These are phyloP conservation scores for Sinosuthora webbiana DNA, from an alignment of 2,113 vertebrate genomes.

Conservation along the genomic window DNA sequence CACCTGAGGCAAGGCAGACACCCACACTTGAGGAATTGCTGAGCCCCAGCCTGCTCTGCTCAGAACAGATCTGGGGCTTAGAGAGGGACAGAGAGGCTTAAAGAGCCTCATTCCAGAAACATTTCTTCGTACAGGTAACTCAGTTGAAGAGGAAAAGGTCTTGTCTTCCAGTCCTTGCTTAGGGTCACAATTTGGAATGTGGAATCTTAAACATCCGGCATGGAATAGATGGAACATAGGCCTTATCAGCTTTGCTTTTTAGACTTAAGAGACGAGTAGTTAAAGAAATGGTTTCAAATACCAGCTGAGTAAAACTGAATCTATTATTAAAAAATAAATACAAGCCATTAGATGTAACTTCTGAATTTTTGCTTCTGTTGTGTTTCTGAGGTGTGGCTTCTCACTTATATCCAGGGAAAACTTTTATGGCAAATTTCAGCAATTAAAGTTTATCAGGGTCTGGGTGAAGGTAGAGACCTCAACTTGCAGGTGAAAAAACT, in stretches of 20 bases:
- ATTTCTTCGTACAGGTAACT: not conserved
- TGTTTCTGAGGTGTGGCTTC: not conserved
- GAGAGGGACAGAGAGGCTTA: not conserved
- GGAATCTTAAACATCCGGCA: not conserved
- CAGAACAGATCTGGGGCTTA: not conserved
- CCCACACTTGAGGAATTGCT: rapidly evolving
- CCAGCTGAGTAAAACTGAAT: not conserved
- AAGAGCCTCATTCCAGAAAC: not conserved
- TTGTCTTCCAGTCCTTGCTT: not conserved
- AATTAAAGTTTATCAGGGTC: not conserved
- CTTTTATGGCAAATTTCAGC: not conserved
- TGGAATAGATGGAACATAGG: not conserved
- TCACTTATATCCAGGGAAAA: not conserved
- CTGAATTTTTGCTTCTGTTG: not conserved
- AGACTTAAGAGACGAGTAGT: not conserved
- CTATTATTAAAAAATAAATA: not conserved
- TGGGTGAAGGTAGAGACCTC: not conserved
- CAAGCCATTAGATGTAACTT: not conserved
- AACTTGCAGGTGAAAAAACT: not conserved
- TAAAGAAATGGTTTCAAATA: not conserved
- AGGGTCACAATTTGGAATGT: not conserved
- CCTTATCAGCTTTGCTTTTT: not conserved
- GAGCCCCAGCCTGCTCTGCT: not conserved
- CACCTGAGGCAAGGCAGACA: not conserved
- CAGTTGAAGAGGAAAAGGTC: not conserved